Conservation (phyloP, 2,888 invertebrate genomes). For the Apotomis capreana region DNA sequence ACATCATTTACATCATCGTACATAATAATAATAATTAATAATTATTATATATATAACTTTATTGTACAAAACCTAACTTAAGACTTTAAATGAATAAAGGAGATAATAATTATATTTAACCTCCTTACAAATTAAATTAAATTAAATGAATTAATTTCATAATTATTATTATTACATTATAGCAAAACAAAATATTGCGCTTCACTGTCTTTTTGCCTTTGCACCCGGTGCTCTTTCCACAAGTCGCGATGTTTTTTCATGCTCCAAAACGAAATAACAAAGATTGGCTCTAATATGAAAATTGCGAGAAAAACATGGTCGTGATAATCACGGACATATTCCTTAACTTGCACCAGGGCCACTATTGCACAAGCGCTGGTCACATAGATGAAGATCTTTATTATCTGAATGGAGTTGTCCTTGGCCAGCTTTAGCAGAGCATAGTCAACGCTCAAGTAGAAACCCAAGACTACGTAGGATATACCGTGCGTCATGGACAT, state of each 20-base stretch:
- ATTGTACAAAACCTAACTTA: no score
- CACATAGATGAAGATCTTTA: constrained; percentile 20
- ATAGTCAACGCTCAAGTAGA: constrained; percentile 25
- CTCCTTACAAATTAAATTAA: no score
- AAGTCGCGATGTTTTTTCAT: constrained; percentile 25
- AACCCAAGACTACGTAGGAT: constrained; percentile 19
- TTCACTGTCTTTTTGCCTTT: no score
- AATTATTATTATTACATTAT: no score
- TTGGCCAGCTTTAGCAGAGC: constrained; percentile 20
- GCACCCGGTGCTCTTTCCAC: no score
- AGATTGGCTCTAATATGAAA: not conserved
- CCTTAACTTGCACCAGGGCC: constrained; percentile 5
- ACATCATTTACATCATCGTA: no score
- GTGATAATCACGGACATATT: constrained; percentile 8
- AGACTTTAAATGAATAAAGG: no score
- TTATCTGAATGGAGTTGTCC: constrained; percentile 22
- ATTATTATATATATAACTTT: no score
- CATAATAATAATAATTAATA: no score
- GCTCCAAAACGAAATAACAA: constrained; percentile 1
- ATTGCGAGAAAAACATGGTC: constrained; percentile 6
- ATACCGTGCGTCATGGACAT: constrained; percentile 10
- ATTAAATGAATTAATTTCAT: no score
- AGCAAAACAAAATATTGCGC: no score
- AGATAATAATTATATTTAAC: no score
- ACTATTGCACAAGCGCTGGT: constrained; percentile 13